These are phyloP conservation scores for Linhomoeus sp. DNA, from an alignment of 2,888 invertebrate species.

Conservation along the genomic window DNA sequence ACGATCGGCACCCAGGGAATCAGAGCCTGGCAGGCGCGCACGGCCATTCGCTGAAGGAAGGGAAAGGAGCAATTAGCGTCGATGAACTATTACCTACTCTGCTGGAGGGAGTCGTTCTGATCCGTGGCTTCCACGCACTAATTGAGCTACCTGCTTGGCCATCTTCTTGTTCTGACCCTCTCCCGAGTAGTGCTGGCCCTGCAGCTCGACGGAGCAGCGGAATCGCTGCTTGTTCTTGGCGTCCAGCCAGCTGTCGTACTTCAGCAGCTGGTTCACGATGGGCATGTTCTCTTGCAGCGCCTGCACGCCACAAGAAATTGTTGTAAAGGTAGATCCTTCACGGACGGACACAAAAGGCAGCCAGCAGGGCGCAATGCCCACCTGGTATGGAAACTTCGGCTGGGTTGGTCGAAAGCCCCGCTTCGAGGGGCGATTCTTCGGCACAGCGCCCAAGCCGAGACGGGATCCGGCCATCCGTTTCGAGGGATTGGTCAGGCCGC, in stretches of 20 bases:
- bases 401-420: too few relatives aligned
- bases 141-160: slow-evolving; percentile 2
- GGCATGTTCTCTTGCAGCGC: background rate
- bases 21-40: background rate
- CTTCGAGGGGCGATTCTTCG: background rate
- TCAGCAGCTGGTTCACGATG: background rate
- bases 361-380: too few relatives aligned
- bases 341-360: too few relatives aligned
- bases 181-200: background rate
- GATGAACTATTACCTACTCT: too few relatives aligned
- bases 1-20: background rate
- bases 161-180: slow-evolving; percentile 1
- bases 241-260: background rate
- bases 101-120: too few relatives aligned
- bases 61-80: too few relatives aligned
- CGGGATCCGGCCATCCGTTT: background rate
- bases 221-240: background rate
- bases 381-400: too few relatives aligned
- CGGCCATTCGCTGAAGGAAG: background rate
- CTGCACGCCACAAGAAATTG: too few relatives aligned
- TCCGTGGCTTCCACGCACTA: too few relatives aligned
- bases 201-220: background rate
- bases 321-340: too few relatives aligned
- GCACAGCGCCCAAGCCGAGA: background rate
- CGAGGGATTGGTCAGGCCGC: too few relatives aligned